Base-by-base conservation (phyloP, 2,113 vertebrate species). In the Chinchilla lanigera region DNA sequence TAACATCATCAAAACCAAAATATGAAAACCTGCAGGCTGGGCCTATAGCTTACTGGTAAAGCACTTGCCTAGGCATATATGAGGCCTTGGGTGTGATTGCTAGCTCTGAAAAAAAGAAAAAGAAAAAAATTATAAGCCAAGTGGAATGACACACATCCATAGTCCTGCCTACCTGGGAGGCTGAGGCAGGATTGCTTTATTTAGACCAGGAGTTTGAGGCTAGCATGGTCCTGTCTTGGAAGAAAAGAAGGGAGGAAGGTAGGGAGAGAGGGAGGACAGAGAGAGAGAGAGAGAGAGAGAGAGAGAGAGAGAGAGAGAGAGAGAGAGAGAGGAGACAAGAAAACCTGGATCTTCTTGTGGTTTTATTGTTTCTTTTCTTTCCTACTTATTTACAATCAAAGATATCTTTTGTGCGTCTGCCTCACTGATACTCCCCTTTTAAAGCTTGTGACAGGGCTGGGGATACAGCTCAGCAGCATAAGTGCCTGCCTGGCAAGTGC, bases 341-440 rank as follows among this genome's bases (percentile, higher is more conserved):
- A 83, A 86, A 69, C 50, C 41, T 67, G 26, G 75, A 67, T 88
- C 58, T 61, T 92, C 50, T 52, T 11, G 52, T 91, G 58, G 17
- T 94, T 86, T 94, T 50, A 83, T 65, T 83, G 22, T 87, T 67
- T 88, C 47, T 73, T 87, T 67, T 92, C 33, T 56, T 77, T 30
- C 10, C 11, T 38, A 38, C n/a, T 71, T 75, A 7, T 5, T 75
- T 26, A 24, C 38, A 26, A 13, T 75, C 10, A 38, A 44, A 77
- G 24, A 47, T 16, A 30, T 28, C 41, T 77, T 77, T 77, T 50
- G 47, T 9, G 41, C 7, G 16, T 16, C 73, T 77, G 44, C 73
- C 73, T 77, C 26, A 77, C 44, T 44, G 73, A 77, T 47, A 77
- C 2, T 75, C 24, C 24, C 22, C 13, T 77, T 47, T 47, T 12